These are phyloP conservation scores for Margaritifera margaritifera DNA, from an alignment of 2,888 invertebrate species.

Conservation along the genomic window DNA sequence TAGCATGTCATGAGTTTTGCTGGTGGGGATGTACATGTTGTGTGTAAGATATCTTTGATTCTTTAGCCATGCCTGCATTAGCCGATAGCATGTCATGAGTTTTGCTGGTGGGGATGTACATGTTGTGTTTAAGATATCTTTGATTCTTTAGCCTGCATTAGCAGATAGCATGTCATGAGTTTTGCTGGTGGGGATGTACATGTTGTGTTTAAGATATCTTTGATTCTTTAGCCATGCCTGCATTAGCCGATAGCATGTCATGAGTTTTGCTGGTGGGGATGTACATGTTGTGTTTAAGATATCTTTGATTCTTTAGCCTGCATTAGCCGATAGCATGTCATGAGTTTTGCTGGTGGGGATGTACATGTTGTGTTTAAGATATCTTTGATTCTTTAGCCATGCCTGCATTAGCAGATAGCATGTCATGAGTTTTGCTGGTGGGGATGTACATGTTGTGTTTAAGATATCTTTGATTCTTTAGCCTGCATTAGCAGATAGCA, in stretches of 20 bases:
- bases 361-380: background rate
- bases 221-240: background rate
- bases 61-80: background rate
- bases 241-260: no score
- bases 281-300: background rate
- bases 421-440: no score
- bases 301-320: background rate
- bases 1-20: no score
- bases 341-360: background rate
- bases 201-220: background rate
- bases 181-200: background rate
- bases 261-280: background rate
- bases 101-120: background rate
- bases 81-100: no score
- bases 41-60: background rate
- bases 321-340: no score
- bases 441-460: background rate
- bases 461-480: background rate
- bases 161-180: no score
- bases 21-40: background rate
- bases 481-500: no score
- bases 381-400: background rate
- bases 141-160: background rate
- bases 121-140: background rate
- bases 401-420: no score